Conservation (phyloP, 2,113 vertebrate genomes). For the Datnioides undecimradiatus region DNA sequence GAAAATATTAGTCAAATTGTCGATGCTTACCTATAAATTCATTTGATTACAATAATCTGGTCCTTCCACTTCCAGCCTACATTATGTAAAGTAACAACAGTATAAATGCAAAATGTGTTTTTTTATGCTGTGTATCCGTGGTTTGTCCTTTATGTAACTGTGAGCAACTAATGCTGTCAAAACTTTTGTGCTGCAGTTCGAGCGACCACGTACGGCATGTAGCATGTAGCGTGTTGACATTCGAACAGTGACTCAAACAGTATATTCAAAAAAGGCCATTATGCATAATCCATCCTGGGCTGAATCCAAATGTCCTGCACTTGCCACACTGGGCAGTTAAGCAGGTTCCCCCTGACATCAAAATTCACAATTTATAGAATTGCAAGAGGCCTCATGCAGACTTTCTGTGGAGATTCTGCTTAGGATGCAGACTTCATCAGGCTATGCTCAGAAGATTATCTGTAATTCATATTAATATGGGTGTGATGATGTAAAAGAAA, state of each 20-base stretch:
- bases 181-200: neutral
- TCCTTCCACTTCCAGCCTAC: neutral
- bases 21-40: neutral
- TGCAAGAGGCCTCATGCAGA: neutral
- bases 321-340: neutral
- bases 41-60: slow-evolving; percentile 37
- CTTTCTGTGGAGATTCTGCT: neutral
- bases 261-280: neutral
- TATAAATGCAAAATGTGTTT: neutral
- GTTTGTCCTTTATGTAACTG: slow-evolving; percentile 6
- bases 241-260: neutral
- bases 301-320: neutral
- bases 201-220: neutral
- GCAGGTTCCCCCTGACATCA: neutral
- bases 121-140: neutral
- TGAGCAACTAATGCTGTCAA: neutral
- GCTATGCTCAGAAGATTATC: neutral
- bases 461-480: neutral
- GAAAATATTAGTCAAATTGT: slow-evolving; percentile 13
- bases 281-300: neutral
- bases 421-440: neutral
- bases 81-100: slow-evolving; percentile 10
- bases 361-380: neutral
- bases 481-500: neutral
- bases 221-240: neutral